Evolutionary conservation across 1,140 invertebrate genomes (phyloP), one percentile per base, ranked within the genome.

Genomic region (Semibalanus balanoides): DNA sequence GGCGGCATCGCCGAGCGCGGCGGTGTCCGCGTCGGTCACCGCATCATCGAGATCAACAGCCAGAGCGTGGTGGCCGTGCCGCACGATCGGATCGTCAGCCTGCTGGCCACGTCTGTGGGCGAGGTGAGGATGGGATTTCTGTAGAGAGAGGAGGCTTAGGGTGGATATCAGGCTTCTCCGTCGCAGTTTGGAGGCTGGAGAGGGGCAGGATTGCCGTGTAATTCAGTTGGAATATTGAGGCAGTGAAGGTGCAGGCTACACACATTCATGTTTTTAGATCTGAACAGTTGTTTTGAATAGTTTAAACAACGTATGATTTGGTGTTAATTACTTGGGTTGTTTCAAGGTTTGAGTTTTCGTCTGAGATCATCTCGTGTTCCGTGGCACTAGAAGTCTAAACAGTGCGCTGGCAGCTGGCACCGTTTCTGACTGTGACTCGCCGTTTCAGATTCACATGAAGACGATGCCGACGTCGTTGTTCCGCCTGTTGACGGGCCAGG

Each of bases 391-490:
- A n/a, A n/a, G n/a, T n/a, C n/a, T n/a, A n/a, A n/a, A n/a, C n/a
- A n/a, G n/a, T n/a, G n/a, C n/a, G n/a, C n/a, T n/a, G n/a, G n/a
- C 27, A 25, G 19, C 11, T 19, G 0, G 31, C 28, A 1, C 25
- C 40, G 64, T 51, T 11, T 30, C 5, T 19, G 3, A 7, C 22
- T 30, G 3, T 29, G 70, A 3, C 28, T 30, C 28, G 3, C 28
- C 27, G 74, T 74, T 90, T 30, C 87, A 98, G 95, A 99, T 99
- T 81, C 88, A 98, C 79, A 99, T 99, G 97, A 99, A 98, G 86
- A 99, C 97, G 74, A 99, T 99, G 97, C 97, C 97, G 78, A 99
- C 97, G 77, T 99, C 97, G 75, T 99, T 99, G 94, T 99, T 98
- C 87, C 90, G 97, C 81, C 87, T 99, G 83, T 87, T 99, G 82